Percentiles rank a stretch among this genome's conserved stretches.
Conservation (phyloP, 2,113 vertebrate species). For the Archocentrus centrarchus region DNA sequence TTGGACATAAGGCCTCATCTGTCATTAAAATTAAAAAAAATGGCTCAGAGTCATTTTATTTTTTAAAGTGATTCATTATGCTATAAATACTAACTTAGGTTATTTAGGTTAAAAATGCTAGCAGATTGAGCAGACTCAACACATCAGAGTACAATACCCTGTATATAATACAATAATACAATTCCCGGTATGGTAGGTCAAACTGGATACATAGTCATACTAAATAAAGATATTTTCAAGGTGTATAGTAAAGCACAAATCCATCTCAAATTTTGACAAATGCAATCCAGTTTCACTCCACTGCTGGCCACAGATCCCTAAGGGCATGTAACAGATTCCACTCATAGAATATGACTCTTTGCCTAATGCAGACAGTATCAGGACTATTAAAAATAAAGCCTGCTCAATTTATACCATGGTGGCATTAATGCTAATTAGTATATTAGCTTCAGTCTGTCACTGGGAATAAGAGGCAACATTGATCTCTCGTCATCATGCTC, state of each 20-base stretch:
- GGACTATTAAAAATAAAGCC: constrained; percentile 54
- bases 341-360: constrained; percentile 30
- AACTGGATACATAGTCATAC: not conserved
- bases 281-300: constrained; percentile 30
- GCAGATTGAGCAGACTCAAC: not conserved
- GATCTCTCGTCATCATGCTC: constrained; percentile 69
- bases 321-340: constrained; percentile 26
- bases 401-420: constrained; percentile 46
- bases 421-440: constrained; percentile 71
- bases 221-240: constrained; percentile 34
- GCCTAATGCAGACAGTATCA: constrained; percentile 32
- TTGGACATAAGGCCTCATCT: not conserved
- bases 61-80: not conserved
- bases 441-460: constrained; percentile 73
- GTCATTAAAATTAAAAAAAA: not conserved
- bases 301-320: constrained; percentile 21
- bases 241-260: not conserved
- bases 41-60: not conserved
- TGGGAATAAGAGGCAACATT: constrained; percentile 68
- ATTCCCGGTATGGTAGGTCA: not conserved
- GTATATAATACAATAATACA: too few relatives aligned
- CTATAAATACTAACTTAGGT: not conserved
- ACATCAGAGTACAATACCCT: not conserved
- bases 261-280: constrained; percentile 29
- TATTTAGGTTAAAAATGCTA: not conserved